Base-by-base conservation (phyloP, 2,797 vertebrate species). In the Rhinatrema bivittatum region DNA sequence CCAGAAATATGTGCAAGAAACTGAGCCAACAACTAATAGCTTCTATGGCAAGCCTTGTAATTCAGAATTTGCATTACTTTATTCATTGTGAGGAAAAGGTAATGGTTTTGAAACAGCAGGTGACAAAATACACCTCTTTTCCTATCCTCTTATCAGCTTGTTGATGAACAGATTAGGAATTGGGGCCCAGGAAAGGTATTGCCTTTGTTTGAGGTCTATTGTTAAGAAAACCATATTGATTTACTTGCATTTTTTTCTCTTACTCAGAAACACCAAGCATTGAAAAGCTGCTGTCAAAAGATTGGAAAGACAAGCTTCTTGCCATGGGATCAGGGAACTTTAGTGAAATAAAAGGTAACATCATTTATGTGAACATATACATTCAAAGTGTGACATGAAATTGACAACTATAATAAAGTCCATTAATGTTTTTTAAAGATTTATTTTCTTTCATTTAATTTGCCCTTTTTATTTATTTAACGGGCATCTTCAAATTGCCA, bases 251-350 rank as follows among this genome's bases (percentile, higher is more conserved):
- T 65, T 40, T 23, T 21, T 49, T 45, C 25, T 56, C 62, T 53
- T 78, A 67, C 63, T 75, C 82, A 97, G 93, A 96, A 84, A 88
- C 91, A 69, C 91, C 94, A 76, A 97, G 90, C 78, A 98, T 98
- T 85, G 94, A 97, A 84, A 94, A 91, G 75, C 91, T 98, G 72
- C 84, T 98, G 80, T 98, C 94, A 78, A 98, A 97, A 81, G 94
- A 97, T 85, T 98, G 94, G 94, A 98, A 98, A 85, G 94, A 98
- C 89, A 98, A 96, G 84, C 93, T 98, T 78, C 88, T 97, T 78
- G 93, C 94, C 67, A 97, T 98, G 94, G 94, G 94, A 80, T 94
- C 94, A 79, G 93, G 94, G 79, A 93, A 97, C 84, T 90, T 97
- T 62, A 94, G 90, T 65, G 94, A 97, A 85, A 94, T 97, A 82